Evolutionary conservation across 2,113 vertebrate species (phyloP).

Genomic region (Ciconia boyciana): DNA sequence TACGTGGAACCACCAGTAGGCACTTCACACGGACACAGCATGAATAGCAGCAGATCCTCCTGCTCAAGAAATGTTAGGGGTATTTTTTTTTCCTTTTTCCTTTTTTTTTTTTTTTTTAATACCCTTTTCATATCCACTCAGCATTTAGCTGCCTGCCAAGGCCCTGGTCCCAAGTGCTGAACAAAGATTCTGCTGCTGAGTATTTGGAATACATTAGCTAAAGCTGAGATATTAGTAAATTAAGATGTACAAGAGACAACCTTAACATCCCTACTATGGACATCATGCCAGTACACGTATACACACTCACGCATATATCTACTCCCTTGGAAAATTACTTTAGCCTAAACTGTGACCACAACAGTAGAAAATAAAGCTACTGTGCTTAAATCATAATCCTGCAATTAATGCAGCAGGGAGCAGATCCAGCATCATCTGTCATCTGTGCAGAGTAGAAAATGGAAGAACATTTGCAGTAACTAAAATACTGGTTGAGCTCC

Average conservation of each 20-base stretch:
- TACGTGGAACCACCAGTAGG: accelerated
- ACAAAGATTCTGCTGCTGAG: neutral
- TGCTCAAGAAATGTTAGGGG: neutral
- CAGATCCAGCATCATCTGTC: slow-evolving; percentile 4
- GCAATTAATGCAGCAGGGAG: neutral
- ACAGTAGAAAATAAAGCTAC: neutral
- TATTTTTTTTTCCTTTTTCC: accelerated
- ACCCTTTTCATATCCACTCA: neutral
- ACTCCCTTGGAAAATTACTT: neutral
- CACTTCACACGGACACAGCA: neutral
- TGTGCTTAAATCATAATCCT: neutral
- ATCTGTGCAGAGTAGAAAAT: neutral
- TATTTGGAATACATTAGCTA: neutral
- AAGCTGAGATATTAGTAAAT: neutral
- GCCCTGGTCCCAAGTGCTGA: neutral
- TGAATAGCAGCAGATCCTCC: neutral
- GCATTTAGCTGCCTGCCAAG: neutral
- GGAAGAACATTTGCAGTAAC: neutral
- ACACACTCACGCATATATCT: neutral
- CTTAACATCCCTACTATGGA: neutral
- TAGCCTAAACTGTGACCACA: neutral
- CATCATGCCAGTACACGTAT: neutral
- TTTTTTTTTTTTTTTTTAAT: neutral
- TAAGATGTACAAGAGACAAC: neutral
- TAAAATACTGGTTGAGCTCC: neutral